Percentiles rank a stretch among this genome's conserved stretches.
Evolutionary conservation across 2,888 invertebrate genomes (phyloP).

Genomic region (Nezara viridula): DNA sequence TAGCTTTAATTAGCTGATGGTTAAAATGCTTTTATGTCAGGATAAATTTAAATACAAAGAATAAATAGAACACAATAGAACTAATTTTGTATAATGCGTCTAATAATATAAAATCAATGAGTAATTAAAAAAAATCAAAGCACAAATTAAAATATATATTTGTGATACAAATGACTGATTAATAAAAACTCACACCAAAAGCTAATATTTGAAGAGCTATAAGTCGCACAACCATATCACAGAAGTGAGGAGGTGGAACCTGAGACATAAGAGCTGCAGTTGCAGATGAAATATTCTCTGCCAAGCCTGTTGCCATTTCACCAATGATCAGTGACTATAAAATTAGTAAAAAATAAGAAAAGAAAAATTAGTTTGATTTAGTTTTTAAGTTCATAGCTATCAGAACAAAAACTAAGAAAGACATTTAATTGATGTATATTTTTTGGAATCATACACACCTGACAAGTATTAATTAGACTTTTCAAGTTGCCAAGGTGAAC

Average conservation of each 20-base stretch:
- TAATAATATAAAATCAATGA: neutral
- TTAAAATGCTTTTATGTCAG: neutral
- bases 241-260: slow-evolving; percentile 94
- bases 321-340: slow-evolving; percentile 83
- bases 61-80: too few relatives aligned
- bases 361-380: neutral
- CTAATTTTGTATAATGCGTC: neutral
- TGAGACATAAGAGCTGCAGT: slow-evolving; percentile 90
- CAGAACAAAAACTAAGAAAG: too few relatives aligned
- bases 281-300: slow-evolving; percentile 80
- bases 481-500: slow-evolving; percentile 95
- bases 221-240: slow-evolving; percentile 94
- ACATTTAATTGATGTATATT: too few relatives aligned
- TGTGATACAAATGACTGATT: neutral
- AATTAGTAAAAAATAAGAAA: too few relatives aligned
- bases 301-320: slow-evolving; percentile 75
- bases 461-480: slow-evolving; percentile 85
- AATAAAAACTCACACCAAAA: slow-evolving; percentile 78
- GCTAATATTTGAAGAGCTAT: slow-evolving; percentile 96
- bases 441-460: too few relatives aligned
- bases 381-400: neutral
- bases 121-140: neutral
- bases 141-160: neutral
- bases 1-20: neutral
- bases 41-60: neutral